phyloP scores from a whole-genome alignment of 2,797 vertebrate genomes.

The Semotilus atromaculatus region DNA sequence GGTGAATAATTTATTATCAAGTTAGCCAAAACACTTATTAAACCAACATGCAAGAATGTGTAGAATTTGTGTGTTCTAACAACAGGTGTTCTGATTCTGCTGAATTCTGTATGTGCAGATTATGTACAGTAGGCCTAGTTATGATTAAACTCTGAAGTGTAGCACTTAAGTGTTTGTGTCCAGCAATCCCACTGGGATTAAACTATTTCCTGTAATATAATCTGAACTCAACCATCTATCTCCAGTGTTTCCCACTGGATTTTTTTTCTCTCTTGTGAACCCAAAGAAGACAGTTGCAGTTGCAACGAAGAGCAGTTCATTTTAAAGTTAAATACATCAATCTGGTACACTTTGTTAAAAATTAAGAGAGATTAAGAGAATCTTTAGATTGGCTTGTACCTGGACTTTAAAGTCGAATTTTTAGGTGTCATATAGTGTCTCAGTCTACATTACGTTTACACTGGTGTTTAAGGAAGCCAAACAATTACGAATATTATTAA shows the following conservation, averaged over 20 bases:
- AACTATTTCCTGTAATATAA: not conserved
- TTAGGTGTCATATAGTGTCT: too few species aligned
- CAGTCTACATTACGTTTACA: too few species aligned
- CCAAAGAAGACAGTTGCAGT: not conserved
- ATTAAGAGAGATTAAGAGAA: too few species aligned
- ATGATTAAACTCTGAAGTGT: not conserved
- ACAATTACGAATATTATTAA: not conserved
- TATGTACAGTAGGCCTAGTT: not conserved
- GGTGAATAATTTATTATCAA: not conserved
- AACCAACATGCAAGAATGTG: not conserved
- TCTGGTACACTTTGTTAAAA: not conserved
- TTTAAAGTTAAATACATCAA: not conserved
- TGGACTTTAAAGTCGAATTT: not conserved
- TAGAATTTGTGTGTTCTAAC: not conserved
- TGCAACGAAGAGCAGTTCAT: too few species aligned
- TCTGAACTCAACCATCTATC: conserved; percentile 11
- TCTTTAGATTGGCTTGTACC: not conserved
- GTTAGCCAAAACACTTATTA: not conserved
- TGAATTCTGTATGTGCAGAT: not conserved
- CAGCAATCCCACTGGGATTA: not conserved
- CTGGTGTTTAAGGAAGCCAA: too few species aligned
- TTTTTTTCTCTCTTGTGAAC: not conserved
- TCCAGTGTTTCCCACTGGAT: too few species aligned
- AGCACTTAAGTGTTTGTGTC: not conserved
- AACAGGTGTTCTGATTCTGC: not conserved